A percentile compares a stretch with the other conserved stretches of the same genome.
phyloP scores from a whole-genome alignment of 2,888 invertebrate species.

The Cyaniris semiargus region DNA sequence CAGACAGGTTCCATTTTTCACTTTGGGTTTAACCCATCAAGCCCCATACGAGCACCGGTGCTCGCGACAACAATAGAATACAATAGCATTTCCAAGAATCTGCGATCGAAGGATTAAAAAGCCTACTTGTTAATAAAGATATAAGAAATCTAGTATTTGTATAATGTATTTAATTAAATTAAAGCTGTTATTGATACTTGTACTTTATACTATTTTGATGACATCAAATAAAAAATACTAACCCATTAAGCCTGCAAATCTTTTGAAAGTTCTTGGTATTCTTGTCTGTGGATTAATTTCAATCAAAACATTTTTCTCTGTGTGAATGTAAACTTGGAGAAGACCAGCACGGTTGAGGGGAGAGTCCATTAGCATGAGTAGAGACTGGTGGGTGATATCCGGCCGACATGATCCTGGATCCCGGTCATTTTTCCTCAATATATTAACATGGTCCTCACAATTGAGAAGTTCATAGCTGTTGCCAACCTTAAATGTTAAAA shows the following conservation, averaged over 20 bases:
- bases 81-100: too few species aligned
- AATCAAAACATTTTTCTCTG: conserved; percentile 94
- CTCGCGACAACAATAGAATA: too few species aligned
- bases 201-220: neutral
- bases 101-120: too few species aligned
- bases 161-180: too few species aligned
- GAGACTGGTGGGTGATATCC: conserved; percentile 98
- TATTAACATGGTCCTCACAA: conserved; percentile 94
- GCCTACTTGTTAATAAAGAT: too few species aligned
- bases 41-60: too few species aligned
- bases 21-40: too few species aligned
- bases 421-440: conserved; percentile 91
- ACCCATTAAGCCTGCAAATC: conserved; percentile 98
- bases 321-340: conserved; percentile 96
- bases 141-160: too few species aligned
- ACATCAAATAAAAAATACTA: conserved; percentile 43
- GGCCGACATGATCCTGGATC: conserved; percentile 95
- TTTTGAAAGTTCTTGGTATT: conserved; percentile 97
- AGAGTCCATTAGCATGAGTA: conserved; percentile 98
- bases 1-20: too few species aligned
- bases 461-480: conserved; percentile 94
- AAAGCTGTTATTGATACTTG: too few species aligned
- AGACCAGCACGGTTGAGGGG: conserved; percentile 97
- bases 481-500: conserved; percentile 85
- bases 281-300: conserved; percentile 98